Conservation (phyloP, 2,113 vertebrate genomes). For the Oryzias celebensis region DNA sequence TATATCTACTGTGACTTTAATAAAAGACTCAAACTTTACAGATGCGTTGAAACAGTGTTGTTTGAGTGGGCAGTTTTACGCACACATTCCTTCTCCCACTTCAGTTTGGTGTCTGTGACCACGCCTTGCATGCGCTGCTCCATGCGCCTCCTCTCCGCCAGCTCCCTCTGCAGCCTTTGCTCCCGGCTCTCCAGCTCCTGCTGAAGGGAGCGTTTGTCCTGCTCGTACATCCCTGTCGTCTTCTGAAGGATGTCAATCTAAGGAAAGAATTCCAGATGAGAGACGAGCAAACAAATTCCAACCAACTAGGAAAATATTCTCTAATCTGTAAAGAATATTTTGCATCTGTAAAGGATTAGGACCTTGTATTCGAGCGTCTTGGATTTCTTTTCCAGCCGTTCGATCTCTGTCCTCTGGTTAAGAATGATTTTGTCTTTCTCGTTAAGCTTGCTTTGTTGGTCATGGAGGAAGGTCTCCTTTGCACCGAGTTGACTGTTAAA, state of each 20-base stretch:
- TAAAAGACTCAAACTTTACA: neutral
- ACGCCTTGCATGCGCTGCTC: slow-evolving; percentile 90
- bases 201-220: slow-evolving; percentile 88
- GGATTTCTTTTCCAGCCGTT: slow-evolving; percentile 90
- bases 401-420: slow-evolving; percentile 83
- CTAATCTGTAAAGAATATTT: neutral
- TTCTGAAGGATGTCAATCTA: slow-evolving; percentile 95
- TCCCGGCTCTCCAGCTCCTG: slow-evolving; percentile 86
- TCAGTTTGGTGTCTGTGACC: slow-evolving; percentile 84
- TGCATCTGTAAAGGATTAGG: neutral
- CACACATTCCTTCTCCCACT: slow-evolving; percentile 98
- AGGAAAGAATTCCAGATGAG: neutral
- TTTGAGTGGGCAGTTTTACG: slow-evolving; percentile 66
- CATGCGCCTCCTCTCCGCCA: slow-evolving; percentile 85
- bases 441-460: slow-evolving; percentile 78
- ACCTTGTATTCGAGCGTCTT: slow-evolving; percentile 97
- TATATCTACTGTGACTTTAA: no score
- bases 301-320: neutral
- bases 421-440: slow-evolving; percentile 87
- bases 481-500: slow-evolving; percentile 77
- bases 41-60: neutral
- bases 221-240: slow-evolving; percentile 90
- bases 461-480: slow-evolving; percentile 83
- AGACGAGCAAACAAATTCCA: neutral
- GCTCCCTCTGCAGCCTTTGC: slow-evolving; percentile 85